Percentiles rank a stretch among this genome's conserved stretches.
These are phyloP conservation scores for Eutrigla gurnardus DNA, from an alignment of 2,797 vertebrate genomes.

Conservation along the genomic window DNA sequence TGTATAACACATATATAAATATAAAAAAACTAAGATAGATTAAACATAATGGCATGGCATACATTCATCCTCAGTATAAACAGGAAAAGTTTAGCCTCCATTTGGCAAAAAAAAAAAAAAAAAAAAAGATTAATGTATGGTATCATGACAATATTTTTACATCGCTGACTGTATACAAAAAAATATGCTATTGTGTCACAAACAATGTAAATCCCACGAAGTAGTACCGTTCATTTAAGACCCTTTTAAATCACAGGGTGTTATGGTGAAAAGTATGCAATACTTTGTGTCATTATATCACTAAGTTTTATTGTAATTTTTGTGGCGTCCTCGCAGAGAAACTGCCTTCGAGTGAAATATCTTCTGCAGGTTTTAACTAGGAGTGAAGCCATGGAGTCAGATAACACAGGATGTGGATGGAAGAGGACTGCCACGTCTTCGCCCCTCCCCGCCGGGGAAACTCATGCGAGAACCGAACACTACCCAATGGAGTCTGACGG, in stretches of 20 bases:
- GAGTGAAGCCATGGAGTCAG: constrained; percentile 34
- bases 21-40: too few species aligned
- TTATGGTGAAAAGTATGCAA: not conserved
- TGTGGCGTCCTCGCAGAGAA: not conserved
- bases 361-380: not conserved
- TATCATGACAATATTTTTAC: not conserved
- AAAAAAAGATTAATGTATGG: not conserved
- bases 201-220: not conserved
- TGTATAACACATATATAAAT: too few species aligned
- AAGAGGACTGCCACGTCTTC: constrained; percentile 85
- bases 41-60: not conserved
- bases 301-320: not conserved
- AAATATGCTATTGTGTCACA: too few species aligned
- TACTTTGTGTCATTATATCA: too few species aligned
- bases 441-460: constrained; percentile 74
- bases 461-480: constrained; percentile 20
- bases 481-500: constrained; percentile 44
- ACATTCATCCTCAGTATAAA: not conserved
- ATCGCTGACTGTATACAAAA: not conserved
- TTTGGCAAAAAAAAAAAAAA: not conserved
- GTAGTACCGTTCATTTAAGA: not conserved
- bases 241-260: not conserved
- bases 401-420: constrained; percentile 57
- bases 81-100: not conserved
- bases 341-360: not conserved